These are phyloP conservation scores for Noctilio leporinus DNA, from an alignment of 2,113 vertebrate species.

Conservation along the genomic window DNA sequence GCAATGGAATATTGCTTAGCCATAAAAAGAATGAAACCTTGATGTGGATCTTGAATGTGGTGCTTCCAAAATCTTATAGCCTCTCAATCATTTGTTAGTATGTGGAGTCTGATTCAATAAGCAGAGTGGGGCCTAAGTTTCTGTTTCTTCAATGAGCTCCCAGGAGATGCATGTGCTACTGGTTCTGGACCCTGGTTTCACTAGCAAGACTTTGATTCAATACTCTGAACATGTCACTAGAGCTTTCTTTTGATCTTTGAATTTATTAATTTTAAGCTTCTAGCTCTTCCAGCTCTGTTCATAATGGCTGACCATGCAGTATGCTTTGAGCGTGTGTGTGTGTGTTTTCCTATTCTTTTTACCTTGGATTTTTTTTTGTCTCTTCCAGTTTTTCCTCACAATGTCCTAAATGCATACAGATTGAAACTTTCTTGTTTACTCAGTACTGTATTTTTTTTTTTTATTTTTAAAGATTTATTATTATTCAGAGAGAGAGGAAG, in stretches of 20 bases:
- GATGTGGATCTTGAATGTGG: not conserved
- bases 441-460: not conserved
- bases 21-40: not conserved
- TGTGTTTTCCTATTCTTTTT: not conserved
- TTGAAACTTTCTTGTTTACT: not conserved
- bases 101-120: not conserved
- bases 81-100: not conserved
- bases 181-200: not conserved
- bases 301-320: not conserved
- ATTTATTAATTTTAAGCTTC: not conserved
- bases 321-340: not conserved
- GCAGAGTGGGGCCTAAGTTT: not conserved
- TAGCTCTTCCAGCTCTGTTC: not conserved
- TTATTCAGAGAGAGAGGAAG: too few relatives aligned
- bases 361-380: not conserved
- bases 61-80: not conserved
- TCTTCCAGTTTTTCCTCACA: not conserved
- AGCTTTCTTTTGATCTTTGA: not conserved
- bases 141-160: not conserved
- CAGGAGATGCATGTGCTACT: too few relatives aligned
- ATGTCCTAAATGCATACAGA: not conserved
- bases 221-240: not conserved
- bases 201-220: not conserved
- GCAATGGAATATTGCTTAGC: not conserved
- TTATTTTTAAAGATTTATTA: too few relatives aligned